A percentile compares a stretch with the other conserved stretches of the same genome.
Conservation (phyloP, 2,113 vertebrate species). For the Lycaon pictus region DNA sequence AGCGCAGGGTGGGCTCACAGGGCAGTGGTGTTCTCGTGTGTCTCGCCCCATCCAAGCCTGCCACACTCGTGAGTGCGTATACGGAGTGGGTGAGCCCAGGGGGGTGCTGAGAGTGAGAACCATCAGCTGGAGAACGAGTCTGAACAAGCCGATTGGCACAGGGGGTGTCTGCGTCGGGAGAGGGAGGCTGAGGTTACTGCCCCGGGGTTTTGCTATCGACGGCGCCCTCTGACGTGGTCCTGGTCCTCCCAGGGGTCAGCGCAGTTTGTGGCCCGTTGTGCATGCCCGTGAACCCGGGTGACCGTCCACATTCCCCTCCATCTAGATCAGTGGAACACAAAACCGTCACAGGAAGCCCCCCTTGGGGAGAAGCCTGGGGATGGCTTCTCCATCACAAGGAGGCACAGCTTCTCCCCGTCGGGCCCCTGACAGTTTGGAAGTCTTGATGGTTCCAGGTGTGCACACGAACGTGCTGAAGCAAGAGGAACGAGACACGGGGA, state of each 20-base stretch:
- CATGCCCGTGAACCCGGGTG: background rate
- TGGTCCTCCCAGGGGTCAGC: too few relatives aligned
- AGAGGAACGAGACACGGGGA: background rate
- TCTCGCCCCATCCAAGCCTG: background rate
- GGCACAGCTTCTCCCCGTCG: background rate
- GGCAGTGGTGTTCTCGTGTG: background rate
- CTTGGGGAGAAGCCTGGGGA: background rate
- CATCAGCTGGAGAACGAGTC: background rate
- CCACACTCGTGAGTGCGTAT: background rate
- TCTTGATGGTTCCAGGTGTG: background rate
- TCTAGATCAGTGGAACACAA: background rate
- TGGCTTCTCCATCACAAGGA: too few relatives aligned
- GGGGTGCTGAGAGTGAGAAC: background rate
- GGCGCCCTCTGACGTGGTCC: rapidly evolving
- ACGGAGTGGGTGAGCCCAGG: background rate
- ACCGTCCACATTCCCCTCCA: background rate
- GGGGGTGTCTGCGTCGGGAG: background rate
- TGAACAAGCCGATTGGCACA: rapidly evolving
- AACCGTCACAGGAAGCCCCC: background rate
- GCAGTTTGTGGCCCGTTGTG: background rate
- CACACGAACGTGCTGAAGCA: background rate
- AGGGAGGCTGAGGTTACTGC: too few relatives aligned
- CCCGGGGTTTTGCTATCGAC: background rate
- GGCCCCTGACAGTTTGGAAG: too few relatives aligned
- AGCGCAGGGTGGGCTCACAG: background rate